phyloP scores from a whole-genome alignment of 2,113 vertebrate species.

The Rhinoderma darwinii region DNA sequence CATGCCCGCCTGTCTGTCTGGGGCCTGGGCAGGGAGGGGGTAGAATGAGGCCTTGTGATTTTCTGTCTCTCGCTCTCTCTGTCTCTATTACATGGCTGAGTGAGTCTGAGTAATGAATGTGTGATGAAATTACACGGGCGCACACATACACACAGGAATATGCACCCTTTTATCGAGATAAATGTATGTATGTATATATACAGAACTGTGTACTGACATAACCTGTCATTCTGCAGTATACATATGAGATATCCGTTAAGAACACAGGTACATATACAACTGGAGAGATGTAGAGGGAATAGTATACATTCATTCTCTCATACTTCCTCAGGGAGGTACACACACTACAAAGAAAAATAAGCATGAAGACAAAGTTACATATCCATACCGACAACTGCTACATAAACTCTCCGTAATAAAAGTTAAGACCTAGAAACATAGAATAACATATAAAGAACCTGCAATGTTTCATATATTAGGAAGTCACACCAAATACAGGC shows the following conservation, averaged over 20 bases:
- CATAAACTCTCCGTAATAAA: not conserved
- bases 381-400: not conserved
- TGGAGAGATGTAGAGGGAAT: not conserved
- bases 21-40: constrained; percentile 60
- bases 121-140: constrained; percentile 59
- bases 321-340: not conserved
- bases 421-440: not conserved
- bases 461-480: not conserved
- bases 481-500: not conserved
- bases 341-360: not conserved
- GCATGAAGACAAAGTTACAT: constrained; percentile 9
- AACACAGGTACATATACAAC: constrained; percentile 7
- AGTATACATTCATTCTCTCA: not conserved
- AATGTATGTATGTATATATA: constrained; percentile 24
- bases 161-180: constrained; percentile 43
- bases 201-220: not conserved
- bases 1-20: constrained; percentile 60
- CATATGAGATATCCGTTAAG: not conserved
- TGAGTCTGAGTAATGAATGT: constrained; percentile 60
- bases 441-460: not conserved
- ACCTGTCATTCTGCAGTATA: constrained; percentile 1
- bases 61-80: constrained; percentile 60
- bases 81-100: constrained; percentile 60
- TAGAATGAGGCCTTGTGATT: constrained; percentile 60
- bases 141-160: constrained; percentile 55